Conservation (phyloP, 1,140 invertebrate genomes). For the Telenomus remus region DNA sequence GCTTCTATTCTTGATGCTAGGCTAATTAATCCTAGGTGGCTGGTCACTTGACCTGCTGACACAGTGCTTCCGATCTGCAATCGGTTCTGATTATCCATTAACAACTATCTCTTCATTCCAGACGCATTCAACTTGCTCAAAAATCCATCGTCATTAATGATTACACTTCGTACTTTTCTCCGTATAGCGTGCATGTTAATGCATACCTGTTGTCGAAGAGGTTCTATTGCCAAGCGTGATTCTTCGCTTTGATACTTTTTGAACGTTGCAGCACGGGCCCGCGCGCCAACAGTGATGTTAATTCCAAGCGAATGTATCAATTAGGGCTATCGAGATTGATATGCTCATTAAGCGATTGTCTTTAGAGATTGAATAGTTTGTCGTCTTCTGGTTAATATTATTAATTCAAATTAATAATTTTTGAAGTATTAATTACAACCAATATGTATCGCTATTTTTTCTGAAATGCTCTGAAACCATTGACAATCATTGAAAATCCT, state of each 20-base stretch:
- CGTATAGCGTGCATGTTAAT: conserved; percentile 52
- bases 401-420: conserved; percentile 31
- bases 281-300: conserved; percentile 41
- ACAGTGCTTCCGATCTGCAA: conserved; percentile 58
- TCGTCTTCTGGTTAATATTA: conserved; percentile 31
- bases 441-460: too few species aligned
- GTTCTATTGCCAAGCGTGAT: conserved; percentile 50
- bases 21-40: conserved; percentile 61
- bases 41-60: conserved; percentile 62
- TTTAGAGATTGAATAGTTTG: conserved; percentile 39
- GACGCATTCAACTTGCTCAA: conserved; percentile 46
- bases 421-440: too few species aligned
- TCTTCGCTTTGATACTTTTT: conserved; percentile 54
- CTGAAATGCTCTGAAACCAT: too few species aligned
- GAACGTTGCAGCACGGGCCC: conserved; percentile 25
- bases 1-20: conserved; percentile 29
- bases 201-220: conserved; percentile 38
- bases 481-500: too few species aligned
- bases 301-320: conserved; percentile 52
- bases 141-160: conserved; percentile 52
- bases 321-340: conserved; percentile 51
- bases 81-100: conserved; percentile 54
- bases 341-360: conserved; percentile 48
- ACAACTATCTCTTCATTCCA: conserved; percentile 44
- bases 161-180: conserved; percentile 50